These are phyloP conservation scores for Orcinus orca DNA, from an alignment of 2,113 vertebrate genomes.

Conservation along the genomic window DNA sequence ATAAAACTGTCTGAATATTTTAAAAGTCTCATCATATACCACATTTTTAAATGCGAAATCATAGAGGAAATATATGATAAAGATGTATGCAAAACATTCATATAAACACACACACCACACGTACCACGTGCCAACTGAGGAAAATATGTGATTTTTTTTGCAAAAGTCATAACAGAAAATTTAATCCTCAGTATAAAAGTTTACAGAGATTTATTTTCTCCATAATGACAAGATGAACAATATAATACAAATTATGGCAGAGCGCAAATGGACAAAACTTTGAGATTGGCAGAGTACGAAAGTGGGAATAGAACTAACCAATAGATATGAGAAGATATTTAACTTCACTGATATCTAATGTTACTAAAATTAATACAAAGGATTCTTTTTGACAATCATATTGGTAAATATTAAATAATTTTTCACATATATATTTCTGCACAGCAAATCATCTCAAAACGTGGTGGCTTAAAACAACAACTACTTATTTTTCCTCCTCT, in stretches of 20 bases:
- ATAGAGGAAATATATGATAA: not conserved
- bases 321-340: not conserved
- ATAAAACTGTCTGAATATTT: not conserved
- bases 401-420: not conserved
- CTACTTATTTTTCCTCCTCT: not conserved
- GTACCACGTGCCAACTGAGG: not conserved
- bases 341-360: not conserved
- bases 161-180: not conserved
- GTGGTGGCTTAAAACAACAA: not conserved
- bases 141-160: not conserved
- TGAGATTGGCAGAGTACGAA: not conserved
- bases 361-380: not conserved
- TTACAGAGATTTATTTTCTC: not conserved
- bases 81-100: not conserved
- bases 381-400: not conserved
- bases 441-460: not conserved
- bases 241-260: not conserved
- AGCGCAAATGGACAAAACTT: not conserved
- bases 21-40: not conserved
- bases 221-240: not conserved
- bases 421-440: not conserved
- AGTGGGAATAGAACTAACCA: not conserved
- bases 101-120: not conserved
- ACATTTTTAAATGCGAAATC: not conserved
- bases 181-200: not conserved